Conservation (phyloP, 2,888 invertebrate species). For the Carterocephalus palaemon region DNA sequence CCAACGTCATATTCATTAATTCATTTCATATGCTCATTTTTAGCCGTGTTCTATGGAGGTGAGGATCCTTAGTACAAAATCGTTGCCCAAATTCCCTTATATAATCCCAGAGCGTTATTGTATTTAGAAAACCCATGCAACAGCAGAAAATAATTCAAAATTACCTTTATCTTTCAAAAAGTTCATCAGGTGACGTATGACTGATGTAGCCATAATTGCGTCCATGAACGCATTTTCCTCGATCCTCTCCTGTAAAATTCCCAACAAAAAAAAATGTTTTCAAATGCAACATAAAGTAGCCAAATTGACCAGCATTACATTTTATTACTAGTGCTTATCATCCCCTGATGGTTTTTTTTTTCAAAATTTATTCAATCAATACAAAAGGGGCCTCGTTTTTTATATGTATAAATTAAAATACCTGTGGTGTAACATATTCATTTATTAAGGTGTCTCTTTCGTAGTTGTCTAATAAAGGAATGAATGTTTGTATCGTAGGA, state of each 20-base stretch:
- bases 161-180: conserved; percentile 82
- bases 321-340: background rate
- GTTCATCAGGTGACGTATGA: conserved; percentile 85
- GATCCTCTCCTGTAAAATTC: conserved; percentile 78
- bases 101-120: too few species aligned
- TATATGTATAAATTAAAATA: conserved; percentile 37
- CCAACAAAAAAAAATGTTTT: background rate
- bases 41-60: too few species aligned
- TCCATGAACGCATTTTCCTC: conserved; percentile 91
- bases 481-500: conserved; percentile 85
- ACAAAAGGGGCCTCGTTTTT: background rate
- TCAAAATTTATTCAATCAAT: too few species aligned
- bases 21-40: too few species aligned
- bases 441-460: conserved; percentile 84
- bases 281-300: too few species aligned
- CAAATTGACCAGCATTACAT: too few species aligned
- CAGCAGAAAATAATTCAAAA: background rate
- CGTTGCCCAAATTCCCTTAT: too few species aligned
- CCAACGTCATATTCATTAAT: too few species aligned
- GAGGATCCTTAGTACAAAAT: too few species aligned
- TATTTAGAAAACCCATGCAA: too few species aligned
- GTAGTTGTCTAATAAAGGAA: conserved; percentile 91
- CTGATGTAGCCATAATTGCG: conserved; percentile 85
- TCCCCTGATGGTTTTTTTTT: too few species aligned
- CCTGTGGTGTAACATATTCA: conserved; percentile 86